These are phyloP conservation scores for Emydoidea blandingii DNA, from an alignment of 2,797 vertebrate genomes.

Conservation along the genomic window DNA sequence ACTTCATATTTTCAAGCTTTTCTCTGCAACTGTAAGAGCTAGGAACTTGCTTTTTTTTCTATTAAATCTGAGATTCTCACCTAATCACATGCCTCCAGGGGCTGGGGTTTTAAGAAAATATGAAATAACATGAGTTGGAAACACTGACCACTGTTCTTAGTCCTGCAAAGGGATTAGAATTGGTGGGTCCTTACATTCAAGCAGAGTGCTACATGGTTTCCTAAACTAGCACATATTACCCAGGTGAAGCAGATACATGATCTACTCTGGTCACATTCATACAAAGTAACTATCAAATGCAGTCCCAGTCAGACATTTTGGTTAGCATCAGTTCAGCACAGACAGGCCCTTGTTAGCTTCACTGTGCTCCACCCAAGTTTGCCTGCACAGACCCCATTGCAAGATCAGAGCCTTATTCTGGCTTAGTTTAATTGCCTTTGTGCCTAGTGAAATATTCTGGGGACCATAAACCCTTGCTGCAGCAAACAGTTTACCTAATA, in stretches of 20 bases:
- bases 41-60: not conserved
- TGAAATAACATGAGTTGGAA: not conserved
- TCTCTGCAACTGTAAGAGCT: not conserved
- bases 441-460: not conserved
- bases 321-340: not conserved
- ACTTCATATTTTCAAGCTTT: not conserved
- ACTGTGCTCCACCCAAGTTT: not conserved
- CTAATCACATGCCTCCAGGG: not conserved
- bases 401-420: not conserved
- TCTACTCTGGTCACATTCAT: not conserved
- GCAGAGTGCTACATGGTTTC: not conserved
- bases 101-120: not conserved
- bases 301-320: not conserved
- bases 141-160: not conserved
- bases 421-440: not conserved
- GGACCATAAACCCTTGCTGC: not conserved
- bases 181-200: not conserved
- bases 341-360: not conserved
- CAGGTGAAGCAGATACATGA: not conserved
- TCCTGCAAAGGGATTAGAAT: not conserved
- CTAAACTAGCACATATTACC: not conserved
- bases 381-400: not conserved
- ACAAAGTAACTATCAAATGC: not conserved
- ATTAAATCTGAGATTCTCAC: not conserved
- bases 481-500: not conserved